These are phyloP conservation scores for Chironomus striatipennis DNA, from an alignment of 1,140 invertebrate species.

Conservation along the genomic window DNA sequence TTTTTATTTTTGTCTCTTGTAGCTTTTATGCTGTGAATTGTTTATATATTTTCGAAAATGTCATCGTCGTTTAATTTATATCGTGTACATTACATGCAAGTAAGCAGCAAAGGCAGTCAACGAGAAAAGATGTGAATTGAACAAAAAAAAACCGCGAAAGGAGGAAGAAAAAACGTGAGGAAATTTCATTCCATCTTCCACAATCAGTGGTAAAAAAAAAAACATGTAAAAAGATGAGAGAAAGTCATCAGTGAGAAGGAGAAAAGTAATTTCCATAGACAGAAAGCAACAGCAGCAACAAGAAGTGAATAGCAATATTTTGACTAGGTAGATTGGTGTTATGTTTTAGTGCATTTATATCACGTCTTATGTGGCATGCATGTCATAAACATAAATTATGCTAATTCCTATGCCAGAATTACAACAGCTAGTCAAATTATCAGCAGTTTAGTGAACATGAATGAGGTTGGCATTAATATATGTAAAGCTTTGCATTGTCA, in stretches of 20 bases:
- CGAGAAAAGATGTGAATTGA: background rate
- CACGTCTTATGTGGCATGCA: conserved; percentile 4
- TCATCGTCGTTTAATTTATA: conserved; percentile 3
- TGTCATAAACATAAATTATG: conserved; percentile 19
- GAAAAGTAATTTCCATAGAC: too few species aligned
- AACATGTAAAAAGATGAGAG: background rate
- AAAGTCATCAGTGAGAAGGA: background rate
- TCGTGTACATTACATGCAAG: background rate
- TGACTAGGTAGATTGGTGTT: background rate
- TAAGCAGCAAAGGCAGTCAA: background rate
- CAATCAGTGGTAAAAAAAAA: background rate
- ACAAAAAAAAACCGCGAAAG: background rate
- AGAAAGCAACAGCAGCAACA: too few species aligned
- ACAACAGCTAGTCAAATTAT: background rate
- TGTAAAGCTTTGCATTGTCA: too few species aligned
- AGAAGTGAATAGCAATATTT: background rate
- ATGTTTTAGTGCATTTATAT: background rate
- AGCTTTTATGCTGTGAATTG: background rate
- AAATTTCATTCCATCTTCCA: background rate
- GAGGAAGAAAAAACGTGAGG: conserved; percentile 1
- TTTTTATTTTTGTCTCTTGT: background rate
- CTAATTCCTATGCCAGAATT: background rate
- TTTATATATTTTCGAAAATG: background rate
- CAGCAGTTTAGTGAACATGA: background rate
- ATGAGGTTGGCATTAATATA: too few species aligned